These are phyloP conservation scores for Ochropleura leucogaster DNA, from an alignment of 2,888 invertebrate species.

Conservation along the genomic window DNA sequence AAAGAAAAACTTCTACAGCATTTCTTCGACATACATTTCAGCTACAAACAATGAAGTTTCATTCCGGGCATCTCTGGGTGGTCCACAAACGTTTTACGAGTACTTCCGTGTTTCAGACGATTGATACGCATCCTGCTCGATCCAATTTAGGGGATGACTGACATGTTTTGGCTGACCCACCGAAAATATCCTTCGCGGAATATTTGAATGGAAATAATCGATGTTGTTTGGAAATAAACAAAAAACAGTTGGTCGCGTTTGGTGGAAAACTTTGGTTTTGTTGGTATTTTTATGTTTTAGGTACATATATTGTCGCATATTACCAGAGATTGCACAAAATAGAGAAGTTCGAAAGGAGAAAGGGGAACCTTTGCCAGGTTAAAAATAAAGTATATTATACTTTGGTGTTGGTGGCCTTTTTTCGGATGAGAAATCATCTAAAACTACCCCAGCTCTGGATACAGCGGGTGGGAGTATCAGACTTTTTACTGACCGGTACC, in stretches of 20 bases:
- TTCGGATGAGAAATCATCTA: too few relatives aligned
- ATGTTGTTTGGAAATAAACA: neutral
- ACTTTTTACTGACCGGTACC: too few relatives aligned
- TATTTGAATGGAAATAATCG: neutral
- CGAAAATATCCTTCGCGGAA: conserved; percentile 24
- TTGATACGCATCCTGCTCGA: conserved; percentile 38
- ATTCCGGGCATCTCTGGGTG: conserved; percentile 34
- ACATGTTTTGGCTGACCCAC: conserved; percentile 32
- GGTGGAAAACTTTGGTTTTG: neutral
- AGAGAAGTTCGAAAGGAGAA: too few relatives aligned
- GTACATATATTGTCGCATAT: too few relatives aligned
- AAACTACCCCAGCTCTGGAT: too few relatives aligned
- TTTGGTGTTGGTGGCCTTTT: too few relatives aligned
- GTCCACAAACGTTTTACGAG: conserved; percentile 48
- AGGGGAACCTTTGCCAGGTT: too few relatives aligned
- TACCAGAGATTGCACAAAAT: too few relatives aligned
- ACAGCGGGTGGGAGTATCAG: too few relatives aligned
- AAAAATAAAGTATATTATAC: neutral
- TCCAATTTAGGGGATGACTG: conserved; percentile 48
- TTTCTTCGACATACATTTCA: conserved; percentile 16
- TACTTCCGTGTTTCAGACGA: conserved; percentile 40
- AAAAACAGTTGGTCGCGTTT: neutral
- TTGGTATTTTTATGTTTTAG: neutral
- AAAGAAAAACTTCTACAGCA: neutral
- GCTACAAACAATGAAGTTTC: conserved; percentile 34